These are phyloP conservation scores for Vulpes vulpes DNA, from an alignment of 2,113 vertebrate species.

Conservation along the genomic window DNA sequence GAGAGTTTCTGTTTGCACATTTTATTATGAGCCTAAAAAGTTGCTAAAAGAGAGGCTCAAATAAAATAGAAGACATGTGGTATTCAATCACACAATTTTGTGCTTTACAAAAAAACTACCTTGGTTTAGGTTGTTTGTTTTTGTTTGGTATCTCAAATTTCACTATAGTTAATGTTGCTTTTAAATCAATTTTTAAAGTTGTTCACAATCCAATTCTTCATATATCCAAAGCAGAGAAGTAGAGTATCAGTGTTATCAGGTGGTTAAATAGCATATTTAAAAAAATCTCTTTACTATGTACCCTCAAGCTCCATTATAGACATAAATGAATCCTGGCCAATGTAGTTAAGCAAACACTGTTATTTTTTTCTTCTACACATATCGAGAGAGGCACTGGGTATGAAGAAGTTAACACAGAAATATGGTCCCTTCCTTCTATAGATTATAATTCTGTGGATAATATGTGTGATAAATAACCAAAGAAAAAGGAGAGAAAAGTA, in stretches of 20 bases:
- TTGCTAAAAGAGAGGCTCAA: background rate
- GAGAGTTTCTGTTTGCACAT: background rate
- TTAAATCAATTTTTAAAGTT: conserved; percentile 1
- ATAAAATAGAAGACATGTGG: background rate
- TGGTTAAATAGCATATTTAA: background rate
- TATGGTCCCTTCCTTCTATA: background rate
- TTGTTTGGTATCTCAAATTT: background rate
- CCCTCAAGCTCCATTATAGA: background rate
- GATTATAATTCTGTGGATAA: background rate
- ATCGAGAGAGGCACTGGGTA: background rate
- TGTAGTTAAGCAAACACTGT: background rate
- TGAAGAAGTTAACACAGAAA: background rate
- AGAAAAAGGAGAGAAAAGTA: background rate
- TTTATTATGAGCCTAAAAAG: background rate
- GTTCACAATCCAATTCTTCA: background rate
- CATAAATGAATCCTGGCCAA: background rate
- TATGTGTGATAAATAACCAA: background rate
- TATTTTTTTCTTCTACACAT: background rate
- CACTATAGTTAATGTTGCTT: background rate
- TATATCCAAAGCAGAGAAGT: background rate
- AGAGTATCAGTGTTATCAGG: background rate
- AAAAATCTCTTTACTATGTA: background rate
- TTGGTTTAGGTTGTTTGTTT: background rate
- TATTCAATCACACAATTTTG: background rate
- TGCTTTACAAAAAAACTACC: background rate